A percentile compares a stretch with the other conserved stretches of the same genome.
phyloP scores from a whole-genome alignment of 2,797 vertebrate species.

The Anas bernieri region DNA sequence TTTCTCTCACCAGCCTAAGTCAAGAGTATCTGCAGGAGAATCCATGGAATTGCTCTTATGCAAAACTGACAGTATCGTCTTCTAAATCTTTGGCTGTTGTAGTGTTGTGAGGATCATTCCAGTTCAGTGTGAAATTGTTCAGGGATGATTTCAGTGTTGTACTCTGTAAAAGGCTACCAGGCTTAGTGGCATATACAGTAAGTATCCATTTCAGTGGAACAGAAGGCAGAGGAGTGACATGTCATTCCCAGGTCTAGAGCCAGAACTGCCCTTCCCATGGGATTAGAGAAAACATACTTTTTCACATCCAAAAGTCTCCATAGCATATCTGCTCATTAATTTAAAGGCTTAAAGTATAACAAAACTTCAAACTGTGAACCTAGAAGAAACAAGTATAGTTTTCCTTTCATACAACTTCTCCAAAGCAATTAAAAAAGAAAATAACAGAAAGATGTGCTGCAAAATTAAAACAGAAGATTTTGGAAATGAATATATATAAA shows the following conservation, averaged over 20 bases:
- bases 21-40: not conserved
- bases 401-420: not conserved
- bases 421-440: not conserved
- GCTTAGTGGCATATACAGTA: not conserved
- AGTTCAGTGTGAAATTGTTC: slow-evolving; percentile 32
- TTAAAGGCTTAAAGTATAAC: not conserved
- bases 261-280: not conserved
- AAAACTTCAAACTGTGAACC: not conserved
- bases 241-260: not conserved
- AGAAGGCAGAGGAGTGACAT: not conserved
- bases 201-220: slow-evolving; percentile 27
- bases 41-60: not conserved
- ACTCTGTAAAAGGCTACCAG: not conserved
- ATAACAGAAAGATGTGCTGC: not conserved
- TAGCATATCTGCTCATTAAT: not conserved
- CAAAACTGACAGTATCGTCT: not conserved
- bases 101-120: not conserved
- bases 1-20: not conserved
- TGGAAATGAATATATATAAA: not conserved
- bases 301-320: not conserved
- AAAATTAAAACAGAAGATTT: not conserved
- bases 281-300: not conserved
- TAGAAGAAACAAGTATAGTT: not conserved
- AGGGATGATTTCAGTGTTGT: not conserved
- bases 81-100: not conserved